phyloP scores from a whole-genome alignment of 2,797 vertebrate species.

The Meriones psammophilus region DNA sequence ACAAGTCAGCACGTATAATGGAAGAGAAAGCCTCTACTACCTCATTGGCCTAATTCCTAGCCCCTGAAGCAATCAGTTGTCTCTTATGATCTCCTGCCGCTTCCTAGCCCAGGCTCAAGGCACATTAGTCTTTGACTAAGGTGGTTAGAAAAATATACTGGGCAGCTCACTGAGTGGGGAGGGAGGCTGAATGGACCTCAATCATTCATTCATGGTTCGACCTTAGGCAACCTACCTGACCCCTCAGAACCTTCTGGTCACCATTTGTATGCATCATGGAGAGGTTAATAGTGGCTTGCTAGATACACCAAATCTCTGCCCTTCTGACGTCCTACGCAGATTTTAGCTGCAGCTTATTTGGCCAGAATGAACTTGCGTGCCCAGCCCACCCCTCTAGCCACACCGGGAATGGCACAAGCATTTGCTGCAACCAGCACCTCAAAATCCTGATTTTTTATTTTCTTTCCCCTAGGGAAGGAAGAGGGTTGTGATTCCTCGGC shows the following conservation, averaged over 20 bases:
- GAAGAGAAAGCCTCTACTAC: rapidly evolving
- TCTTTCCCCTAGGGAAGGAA: neutral
- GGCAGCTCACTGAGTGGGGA: neutral
- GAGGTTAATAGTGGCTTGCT: neutral
- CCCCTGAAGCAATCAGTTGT: rapidly evolving
- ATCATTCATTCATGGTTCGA: neutral
- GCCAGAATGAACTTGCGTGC: neutral
- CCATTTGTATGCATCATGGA: neutral
- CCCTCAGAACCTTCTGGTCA: neutral
- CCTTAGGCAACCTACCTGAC: neutral
- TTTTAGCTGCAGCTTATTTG: neutral
- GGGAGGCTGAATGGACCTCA: neutral
- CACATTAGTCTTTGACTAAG: neutral
- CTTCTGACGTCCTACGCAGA: neutral
- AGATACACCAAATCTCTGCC: neutral
- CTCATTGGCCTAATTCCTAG: neutral
- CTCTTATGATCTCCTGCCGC: rapidly evolving
- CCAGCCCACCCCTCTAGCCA: neutral
- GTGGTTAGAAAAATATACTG: neutral
- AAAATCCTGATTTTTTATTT: neutral
- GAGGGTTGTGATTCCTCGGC: no score
- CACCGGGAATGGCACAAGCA: neutral
- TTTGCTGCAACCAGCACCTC: neutral
- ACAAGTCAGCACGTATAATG: rapidly evolving
- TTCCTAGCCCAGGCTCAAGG: neutral